Percentiles rank a stretch among this genome's conserved stretches.
Evolutionary conservation across 2,113 vertebrate genomes (phyloP).

Genomic region (Orientallactaga bullata): DNA sequence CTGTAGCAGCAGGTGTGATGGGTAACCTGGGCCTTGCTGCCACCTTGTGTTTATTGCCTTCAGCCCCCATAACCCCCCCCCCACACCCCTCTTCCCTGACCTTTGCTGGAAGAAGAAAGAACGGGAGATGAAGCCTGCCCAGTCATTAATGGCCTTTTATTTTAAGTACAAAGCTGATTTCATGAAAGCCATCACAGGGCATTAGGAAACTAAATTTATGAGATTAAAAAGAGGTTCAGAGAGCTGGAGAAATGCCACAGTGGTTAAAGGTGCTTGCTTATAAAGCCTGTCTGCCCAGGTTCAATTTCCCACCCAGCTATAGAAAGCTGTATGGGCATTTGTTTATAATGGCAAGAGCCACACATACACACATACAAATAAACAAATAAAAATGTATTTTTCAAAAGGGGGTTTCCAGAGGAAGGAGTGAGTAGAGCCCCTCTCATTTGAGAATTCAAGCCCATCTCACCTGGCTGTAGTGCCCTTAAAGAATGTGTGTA

Average conservation of each 20-base stretch:
- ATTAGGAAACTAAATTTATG: slow-evolving; percentile 1
- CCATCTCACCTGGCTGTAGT: neutral
- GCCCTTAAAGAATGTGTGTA: neutral
- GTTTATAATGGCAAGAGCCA: too few relatives aligned
- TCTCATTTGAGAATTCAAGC: neutral
- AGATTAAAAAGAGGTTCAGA: neutral
- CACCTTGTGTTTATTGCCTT: neutral
- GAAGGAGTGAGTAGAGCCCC: neutral
- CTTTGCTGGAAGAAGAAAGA: neutral
- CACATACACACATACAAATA: too few relatives aligned
- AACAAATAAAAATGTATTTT: too few relatives aligned
- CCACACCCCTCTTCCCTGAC: neutral
- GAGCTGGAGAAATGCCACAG: too few relatives aligned
- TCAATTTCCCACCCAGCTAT: too few relatives aligned
- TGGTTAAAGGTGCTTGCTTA: too few relatives aligned
- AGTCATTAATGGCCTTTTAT: neutral
- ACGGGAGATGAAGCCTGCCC: neutral
- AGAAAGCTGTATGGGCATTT: too few relatives aligned
- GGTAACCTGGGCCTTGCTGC: neutral
- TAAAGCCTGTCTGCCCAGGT: too few relatives aligned
- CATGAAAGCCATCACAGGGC: neutral
- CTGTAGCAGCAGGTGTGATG: too few relatives aligned
- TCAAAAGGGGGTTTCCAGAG: neutral
- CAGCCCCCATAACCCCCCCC: neutral
- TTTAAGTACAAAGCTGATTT: neutral